phyloP scores from a whole-genome alignment of 2,113 vertebrate genomes.

The Panurus biarmicus region DNA sequence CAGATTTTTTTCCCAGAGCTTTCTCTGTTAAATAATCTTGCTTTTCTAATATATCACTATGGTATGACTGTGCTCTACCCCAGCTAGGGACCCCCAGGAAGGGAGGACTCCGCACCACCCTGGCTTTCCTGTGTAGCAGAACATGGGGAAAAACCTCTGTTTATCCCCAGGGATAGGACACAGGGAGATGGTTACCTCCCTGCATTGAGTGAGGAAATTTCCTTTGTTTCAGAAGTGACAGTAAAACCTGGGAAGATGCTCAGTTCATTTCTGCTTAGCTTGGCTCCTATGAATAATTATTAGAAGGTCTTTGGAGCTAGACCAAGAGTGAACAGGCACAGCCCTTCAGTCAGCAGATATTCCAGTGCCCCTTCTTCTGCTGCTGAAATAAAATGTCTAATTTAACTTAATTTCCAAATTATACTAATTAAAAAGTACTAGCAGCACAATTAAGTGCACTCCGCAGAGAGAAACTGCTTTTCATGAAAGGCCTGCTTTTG shows the following conservation, averaged over 20 bases:
- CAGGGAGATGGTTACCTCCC: background rate
- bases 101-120: background rate
- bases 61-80: background rate
- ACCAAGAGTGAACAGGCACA: background rate
- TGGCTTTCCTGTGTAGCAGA: background rate
- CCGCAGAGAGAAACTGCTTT: background rate
- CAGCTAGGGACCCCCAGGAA: background rate
- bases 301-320: background rate
- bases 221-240: background rate
- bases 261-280: background rate
- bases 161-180: background rate
- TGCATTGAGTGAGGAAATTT: fast-evolving
- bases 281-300: background rate
- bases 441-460: background rate
- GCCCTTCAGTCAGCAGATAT: background rate
- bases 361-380: background rate
- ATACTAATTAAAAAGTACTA: slow-evolving; percentile 30
- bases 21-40: background rate
- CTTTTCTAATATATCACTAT: fast-evolving
- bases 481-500: background rate
- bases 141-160: fast-evolving
- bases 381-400: background rate
- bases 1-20: background rate
- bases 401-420: slow-evolving; percentile 9
- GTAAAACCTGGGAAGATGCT: background rate